These are phyloP conservation scores for Mantis religiosa DNA, from an alignment of 2,888 invertebrate species.

Conservation along the genomic window DNA sequence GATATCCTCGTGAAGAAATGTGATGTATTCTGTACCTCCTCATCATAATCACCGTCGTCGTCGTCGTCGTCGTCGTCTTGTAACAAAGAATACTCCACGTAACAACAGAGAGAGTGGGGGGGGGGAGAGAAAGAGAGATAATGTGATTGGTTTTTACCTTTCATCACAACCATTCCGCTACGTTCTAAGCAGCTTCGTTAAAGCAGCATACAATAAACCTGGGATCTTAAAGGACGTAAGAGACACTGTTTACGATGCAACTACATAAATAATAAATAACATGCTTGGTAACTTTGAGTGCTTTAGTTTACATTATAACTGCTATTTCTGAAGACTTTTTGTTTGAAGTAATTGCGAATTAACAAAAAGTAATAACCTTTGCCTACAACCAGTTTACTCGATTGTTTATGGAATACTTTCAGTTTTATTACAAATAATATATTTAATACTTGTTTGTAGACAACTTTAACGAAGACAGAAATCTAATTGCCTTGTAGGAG, in stretches of 20 bases:
- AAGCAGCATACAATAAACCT: background rate
- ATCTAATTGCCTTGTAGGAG: too few species aligned
- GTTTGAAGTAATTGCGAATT: background rate
- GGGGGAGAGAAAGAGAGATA: background rate
- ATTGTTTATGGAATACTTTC: background rate
- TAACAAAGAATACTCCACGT: background rate
- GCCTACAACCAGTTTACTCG: background rate
- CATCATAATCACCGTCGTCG: background rate
- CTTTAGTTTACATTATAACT: background rate
- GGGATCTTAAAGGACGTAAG: background rate
- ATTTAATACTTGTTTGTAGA: too few species aligned
- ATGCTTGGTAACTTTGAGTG: background rate
- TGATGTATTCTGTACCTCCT: background rate
- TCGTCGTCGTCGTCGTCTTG: background rate
- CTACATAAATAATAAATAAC: background rate
- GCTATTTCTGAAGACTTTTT: background rate
- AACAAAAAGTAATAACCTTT: background rate
- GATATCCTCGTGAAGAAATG: conserved; percentile 13
- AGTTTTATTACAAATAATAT: background rate
- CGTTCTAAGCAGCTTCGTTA: background rate
- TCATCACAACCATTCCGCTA: background rate
- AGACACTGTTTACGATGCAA: background rate
- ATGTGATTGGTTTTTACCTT: conserved; percentile 9
- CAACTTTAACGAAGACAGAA: too few species aligned
- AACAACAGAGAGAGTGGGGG: background rate